phyloP scores from a whole-genome alignment of 1,140 invertebrate genomes.

The Akabosia matsudoensis region DNA sequence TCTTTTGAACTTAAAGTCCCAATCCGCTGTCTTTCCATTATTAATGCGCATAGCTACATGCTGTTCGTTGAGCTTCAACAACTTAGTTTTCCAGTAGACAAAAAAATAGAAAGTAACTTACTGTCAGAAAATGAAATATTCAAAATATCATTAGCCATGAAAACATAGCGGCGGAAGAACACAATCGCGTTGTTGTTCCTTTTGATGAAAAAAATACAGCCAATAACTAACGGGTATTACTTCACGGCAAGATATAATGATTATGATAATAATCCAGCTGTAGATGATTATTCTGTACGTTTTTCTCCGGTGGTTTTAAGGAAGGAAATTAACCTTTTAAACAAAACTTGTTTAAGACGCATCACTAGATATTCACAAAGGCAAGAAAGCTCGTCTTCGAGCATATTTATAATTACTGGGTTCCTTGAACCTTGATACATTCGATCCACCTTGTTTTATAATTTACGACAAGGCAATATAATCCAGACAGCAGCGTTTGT shows the following conservation, averaged over 20 bases:
- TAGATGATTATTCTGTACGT: background rate
- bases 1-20: too few relatives aligned
- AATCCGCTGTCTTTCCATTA: background rate
- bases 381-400: background rate
- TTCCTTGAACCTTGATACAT: constrained; percentile 22
- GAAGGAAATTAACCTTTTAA: constrained; percentile 1
- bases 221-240: background rate
- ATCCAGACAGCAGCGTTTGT: constrained; percentile 10
- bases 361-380: too few relatives aligned
- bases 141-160: constrained; percentile 12
- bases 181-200: too few relatives aligned
- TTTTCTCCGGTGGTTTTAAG: too few relatives aligned
- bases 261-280: background rate
- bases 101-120: background rate
- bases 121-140: constrained; percentile 23
- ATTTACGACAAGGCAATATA: constrained; percentile 10
- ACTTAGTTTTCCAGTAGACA: background rate
- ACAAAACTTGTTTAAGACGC: background rate
- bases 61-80: background rate
- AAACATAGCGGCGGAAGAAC: too few relatives aligned
- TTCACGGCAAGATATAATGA: background rate
- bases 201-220: too few relatives aligned
- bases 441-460: constrained; percentile 17
- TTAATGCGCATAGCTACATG: background rate
- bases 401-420: constrained; percentile 20